These are phyloP conservation scores for Bombyx mandarina DNA, from an alignment of 1,140 invertebrate species.

Conservation along the genomic window DNA sequence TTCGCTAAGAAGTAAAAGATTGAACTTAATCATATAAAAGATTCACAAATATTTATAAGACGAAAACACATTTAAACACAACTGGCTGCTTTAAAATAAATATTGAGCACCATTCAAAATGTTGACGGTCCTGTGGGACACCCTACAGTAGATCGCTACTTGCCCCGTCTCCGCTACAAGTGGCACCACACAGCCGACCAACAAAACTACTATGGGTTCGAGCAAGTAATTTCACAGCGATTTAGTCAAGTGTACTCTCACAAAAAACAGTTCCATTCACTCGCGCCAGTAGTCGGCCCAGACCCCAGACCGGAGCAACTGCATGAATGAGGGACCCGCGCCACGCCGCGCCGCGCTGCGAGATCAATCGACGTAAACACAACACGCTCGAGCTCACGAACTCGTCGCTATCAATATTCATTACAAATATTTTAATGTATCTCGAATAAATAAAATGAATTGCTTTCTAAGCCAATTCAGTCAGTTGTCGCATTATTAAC, in stretches of 20 bases:
- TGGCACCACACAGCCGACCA: constrained; percentile 9
- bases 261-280: constrained; percentile 11
- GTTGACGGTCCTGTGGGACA: too few species aligned
- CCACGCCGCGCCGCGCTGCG: too few species aligned
- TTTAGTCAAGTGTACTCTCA: constrained; percentile 9
- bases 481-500: too few species aligned
- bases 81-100: too few species aligned
- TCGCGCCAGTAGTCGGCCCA: neutral
- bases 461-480: neutral
- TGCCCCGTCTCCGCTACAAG: constrained; percentile 1
- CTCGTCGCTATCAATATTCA: neutral
- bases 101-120: too few species aligned
- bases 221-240: constrained; percentile 10
- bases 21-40: too few species aligned
- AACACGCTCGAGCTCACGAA: neutral
- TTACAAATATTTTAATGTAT: neutral
- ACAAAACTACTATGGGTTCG: constrained; percentile 4
- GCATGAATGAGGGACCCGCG: too few species aligned
- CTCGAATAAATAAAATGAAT: neutral
- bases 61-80: too few species aligned
- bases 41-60: too few species aligned
- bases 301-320: too few species aligned
- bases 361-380: neutral
- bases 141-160: too few species aligned
- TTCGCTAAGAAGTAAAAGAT: too few species aligned